A percentile compares a stretch with the other conserved stretches of the same genome.
Conservation (phyloP, 2,797 vertebrate genomes). For the Lerista edwardsae region DNA sequence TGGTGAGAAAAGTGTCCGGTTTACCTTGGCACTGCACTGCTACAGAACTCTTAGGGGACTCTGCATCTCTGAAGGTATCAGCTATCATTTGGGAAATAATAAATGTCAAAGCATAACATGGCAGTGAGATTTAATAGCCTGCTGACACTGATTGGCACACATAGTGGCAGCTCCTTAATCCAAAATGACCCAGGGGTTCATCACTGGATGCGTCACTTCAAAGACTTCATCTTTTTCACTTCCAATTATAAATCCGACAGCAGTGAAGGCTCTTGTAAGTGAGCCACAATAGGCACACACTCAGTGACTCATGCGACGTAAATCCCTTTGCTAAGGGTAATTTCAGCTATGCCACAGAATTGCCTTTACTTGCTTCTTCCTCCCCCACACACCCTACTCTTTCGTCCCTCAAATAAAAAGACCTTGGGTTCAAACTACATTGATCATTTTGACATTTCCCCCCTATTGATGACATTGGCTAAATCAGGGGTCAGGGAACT, state of each 20-base stretch:
- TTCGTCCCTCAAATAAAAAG: conserved; percentile 26
- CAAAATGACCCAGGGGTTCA: not conserved
- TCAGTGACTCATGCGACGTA: conserved; percentile 35
- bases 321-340: conserved; percentile 52
- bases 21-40: conserved; percentile 4
- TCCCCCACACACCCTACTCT: conserved; percentile 20
- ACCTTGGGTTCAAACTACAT: conserved; percentile 23
- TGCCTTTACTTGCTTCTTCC: conserved; percentile 29
- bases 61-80: conserved; percentile 35
- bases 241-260: conserved; percentile 49
- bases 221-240: conserved; percentile 46
- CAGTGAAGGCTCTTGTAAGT: conserved; percentile 51
- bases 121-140: conserved; percentile 46
- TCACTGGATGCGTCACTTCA: conserved; percentile 49
- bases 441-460: conserved; percentile 32
- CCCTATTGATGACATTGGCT: conserved; percentile 14
- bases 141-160: conserved; percentile 49
- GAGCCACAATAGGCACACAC: conserved; percentile 45
- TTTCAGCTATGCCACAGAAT: conserved; percentile 35
- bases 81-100: conserved; percentile 52
- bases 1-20: conserved; percentile 11
- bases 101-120: conserved; percentile 37
- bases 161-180: conserved; percentile 44
- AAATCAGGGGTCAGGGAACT: no score
- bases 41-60: conserved; percentile 26